Base-by-base conservation (phyloP, 2,888 invertebrate genomes). In the Heterodera filipjevi region DNA sequence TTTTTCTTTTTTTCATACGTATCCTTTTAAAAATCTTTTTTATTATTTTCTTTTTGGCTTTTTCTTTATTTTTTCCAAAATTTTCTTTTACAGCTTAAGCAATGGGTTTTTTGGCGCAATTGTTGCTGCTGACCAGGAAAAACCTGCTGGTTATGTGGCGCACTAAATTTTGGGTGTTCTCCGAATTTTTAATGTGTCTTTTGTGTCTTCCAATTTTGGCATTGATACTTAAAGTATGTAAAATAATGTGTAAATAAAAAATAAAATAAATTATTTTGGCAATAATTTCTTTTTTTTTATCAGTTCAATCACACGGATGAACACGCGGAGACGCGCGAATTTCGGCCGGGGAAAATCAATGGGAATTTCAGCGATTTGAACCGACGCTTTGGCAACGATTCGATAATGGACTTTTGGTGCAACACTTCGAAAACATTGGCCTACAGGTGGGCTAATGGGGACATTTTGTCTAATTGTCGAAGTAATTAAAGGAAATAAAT, bases 91-190 rank as follows among this genome's bases (percentile, higher is more conserved):
- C 3, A 19, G 16, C 49, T 49, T n/a, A 27, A 12, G 27, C 8
- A 59, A 77, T 77, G 77, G 71, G 44, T 35, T 46, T 77, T 46
- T 70, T 77, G 16, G 27, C 49, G 14, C 77, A 77, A 71, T 33
- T 77, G 12, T 71, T 39, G 10, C 71, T 77, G 27, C 71, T 77
- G 33, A 59, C 59, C 59, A 80, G 81, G 80, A 88, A 88, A 79
- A 85, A 88, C 79, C 78, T 83, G 39, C 59, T 85, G n/a, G 75
- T 87, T n/a, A 76, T 86, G 46, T 80, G 82, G 77, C 68, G 84
- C 59, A 81, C 79, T 70, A 87, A 85, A 66, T 53, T 82, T 46
- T 86, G 86, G 87, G 84, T 86, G 32, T 33, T 87, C 49, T 83
- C 83, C 77, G 86, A 87, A 76, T 77, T 87, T 35, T 73, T 85